Evolutionary conservation across 2,113 vertebrate genomes (phyloP), one percentile per base, ranked within the genome.

Genomic region (Azemiops feae): DNA sequence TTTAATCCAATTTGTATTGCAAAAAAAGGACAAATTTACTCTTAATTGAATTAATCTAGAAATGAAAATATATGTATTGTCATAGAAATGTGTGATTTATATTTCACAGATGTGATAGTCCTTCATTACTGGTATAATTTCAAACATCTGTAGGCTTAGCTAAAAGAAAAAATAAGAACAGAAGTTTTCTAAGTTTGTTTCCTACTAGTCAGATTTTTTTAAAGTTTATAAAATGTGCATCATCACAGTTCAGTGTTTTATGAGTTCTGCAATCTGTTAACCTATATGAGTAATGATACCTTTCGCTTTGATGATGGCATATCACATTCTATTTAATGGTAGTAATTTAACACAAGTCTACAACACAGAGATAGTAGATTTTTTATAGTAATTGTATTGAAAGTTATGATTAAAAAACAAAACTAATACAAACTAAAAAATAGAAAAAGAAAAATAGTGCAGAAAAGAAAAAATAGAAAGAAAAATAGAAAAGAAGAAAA

Each of bases 1-100:
- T 97, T 97, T 97, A 97, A 97, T 97, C 96, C 96, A 98, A 97
- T 97, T 97, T 98, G 97, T 97, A 97, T 97, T 96, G 97, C 93
- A 96, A 95, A 97, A 97, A 96, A 97, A 95, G 90, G 93, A 97
- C 94, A 97, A 96, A 97, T 97, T 97, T 97, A 34, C 89, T 97
- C 95, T 96, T 96, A 97, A 97, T 97, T 97, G 96, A 97, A 97
- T 97, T 97, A 97, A 97, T 96, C 58, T 95, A 95, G 94, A 96
- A 96, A 85, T 89, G 85, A 94, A 94, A 97, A 96, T 96, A 96
- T 96, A 95, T 27, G 30, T 94, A 96, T 97, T 97, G 95, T 95
- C 95, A 93, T 95, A 96, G 93, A 96, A 97, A 97, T 96, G 92
- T 96, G 88, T 96, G 96, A 97, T 95, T 96, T 97, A 96, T 97